phyloP scores from a whole-genome alignment of 2,888 invertebrate genomes.

The Agrochola circellaris region DNA sequence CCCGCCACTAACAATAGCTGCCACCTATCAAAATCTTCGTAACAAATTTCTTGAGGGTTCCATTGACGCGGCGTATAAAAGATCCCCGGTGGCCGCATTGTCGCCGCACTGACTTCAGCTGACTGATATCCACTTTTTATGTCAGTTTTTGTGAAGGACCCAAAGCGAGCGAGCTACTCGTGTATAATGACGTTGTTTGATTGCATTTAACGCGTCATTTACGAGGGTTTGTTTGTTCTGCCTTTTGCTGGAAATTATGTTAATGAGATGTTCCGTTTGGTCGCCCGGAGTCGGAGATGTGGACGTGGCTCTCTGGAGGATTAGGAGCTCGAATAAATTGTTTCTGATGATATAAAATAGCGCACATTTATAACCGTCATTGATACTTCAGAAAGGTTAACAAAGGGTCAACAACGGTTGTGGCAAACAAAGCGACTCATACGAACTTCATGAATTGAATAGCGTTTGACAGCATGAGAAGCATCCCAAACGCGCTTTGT shows the following conservation, averaged over 20 bases:
- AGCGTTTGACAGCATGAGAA: conserved; percentile 69
- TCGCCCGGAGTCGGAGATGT: conserved; percentile 38
- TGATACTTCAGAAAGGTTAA: conserved; percentile 75
- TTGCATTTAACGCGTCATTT: conserved; percentile 87
- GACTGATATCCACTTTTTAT: conserved; percentile 81
- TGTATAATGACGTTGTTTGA: conserved; percentile 85
- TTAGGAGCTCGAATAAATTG: conserved; percentile 38
- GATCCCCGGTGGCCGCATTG: conserved; percentile 84
- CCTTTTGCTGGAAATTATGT: conserved; percentile 82
- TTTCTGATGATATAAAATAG: conserved; percentile 46
- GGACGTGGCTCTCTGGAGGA: conserved; percentile 21
- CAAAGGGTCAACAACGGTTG: conserved; percentile 71
- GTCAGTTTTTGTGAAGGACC: conserved; percentile 77
- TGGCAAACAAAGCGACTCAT: conserved; percentile 60
- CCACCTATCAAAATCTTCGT: conserved; percentile 84
- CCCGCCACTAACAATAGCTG: conserved; percentile 73
- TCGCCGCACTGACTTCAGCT: conserved; percentile 75
- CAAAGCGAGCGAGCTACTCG: conserved; percentile 78
- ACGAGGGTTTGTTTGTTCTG: conserved; percentile 85
- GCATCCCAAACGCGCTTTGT: conserved; percentile 72
- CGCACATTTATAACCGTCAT: conserved; percentile 69
- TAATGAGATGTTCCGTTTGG: conserved; percentile 75
- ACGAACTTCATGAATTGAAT: conserved; percentile 67
- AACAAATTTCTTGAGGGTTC: conserved; percentile 87
- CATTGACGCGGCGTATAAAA: conserved; percentile 79